Conservation (phyloP, 2,797 vertebrate genomes). For the Anguilla obscura region DNA sequence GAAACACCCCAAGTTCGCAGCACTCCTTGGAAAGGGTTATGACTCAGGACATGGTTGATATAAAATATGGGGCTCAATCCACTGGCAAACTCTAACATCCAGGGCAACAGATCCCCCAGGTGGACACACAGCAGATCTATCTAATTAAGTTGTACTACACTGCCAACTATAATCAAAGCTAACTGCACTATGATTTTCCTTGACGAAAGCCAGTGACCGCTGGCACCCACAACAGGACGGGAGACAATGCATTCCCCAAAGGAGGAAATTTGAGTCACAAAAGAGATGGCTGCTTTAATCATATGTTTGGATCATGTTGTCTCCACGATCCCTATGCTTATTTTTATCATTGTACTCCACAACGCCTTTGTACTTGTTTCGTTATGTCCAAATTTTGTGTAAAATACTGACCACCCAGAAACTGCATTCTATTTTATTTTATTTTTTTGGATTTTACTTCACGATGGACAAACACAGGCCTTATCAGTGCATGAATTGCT, state of each 20-base stretch:
- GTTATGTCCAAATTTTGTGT: not conserved
- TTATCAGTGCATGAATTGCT: not conserved
- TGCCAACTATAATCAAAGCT: constrained; percentile 42
- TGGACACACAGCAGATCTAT: constrained; percentile 19
- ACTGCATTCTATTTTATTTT: not conserved
- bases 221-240: constrained; percentile 17
- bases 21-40: not conserved
- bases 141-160: constrained; percentile 39
- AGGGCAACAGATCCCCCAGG: constrained; percentile 29
- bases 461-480: not conserved
- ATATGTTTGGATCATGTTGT: constrained; percentile 1
- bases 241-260: not conserved
- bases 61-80: constrained; percentile 40
- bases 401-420: not conserved
- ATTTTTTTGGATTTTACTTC: not conserved
- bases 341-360: not conserved
- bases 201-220: constrained; percentile 20
- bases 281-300: not conserved
- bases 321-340: not conserved
- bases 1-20: not conserved
- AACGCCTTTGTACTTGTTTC: not conserved
- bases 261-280: not conserved
- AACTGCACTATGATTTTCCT: constrained; percentile 38
- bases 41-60: constrained; percentile 57
- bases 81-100: constrained; percentile 29